Conservation (phyloP, 2,888 invertebrate genomes). For the Nomada fucata region DNA sequence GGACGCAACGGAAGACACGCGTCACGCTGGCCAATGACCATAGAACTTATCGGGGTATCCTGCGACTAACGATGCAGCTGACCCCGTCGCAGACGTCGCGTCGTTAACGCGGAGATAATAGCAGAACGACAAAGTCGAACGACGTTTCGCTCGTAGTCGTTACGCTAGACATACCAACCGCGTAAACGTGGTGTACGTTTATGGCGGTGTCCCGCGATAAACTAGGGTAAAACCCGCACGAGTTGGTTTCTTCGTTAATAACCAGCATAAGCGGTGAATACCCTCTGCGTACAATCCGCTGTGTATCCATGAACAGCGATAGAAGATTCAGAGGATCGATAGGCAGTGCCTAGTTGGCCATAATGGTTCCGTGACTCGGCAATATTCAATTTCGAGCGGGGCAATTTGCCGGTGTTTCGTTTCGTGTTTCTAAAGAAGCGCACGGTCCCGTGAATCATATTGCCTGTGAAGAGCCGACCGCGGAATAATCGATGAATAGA, state of each 20-base stretch:
- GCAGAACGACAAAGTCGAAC: background rate
- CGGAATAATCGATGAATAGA: background rate
- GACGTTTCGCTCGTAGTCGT: constrained; percentile 19
- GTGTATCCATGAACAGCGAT: no score
- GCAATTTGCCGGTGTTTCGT: constrained; percentile 1
- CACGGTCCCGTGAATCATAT: background rate
- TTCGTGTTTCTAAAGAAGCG: background rate
- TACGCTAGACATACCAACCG: constrained; percentile 50
- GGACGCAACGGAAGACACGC: background rate
- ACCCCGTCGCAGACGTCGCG: background rate
- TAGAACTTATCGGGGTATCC: background rate
- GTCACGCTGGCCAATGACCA: background rate
- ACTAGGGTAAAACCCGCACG: constrained; percentile 48
- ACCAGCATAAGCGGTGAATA: background rate
- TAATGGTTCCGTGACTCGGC: background rate
- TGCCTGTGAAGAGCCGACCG: background rate
- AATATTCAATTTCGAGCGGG: background rate
- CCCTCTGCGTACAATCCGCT: background rate
- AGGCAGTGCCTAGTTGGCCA: background rate
- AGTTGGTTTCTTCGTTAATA: constrained; percentile 12
- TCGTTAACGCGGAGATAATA: constrained; percentile 37
- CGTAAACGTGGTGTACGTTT: constrained; percentile 37
- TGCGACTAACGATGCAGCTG: background rate
- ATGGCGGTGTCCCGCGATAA: constrained; percentile 39
- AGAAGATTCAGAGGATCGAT: no score